These are phyloP conservation scores for Micronisus gabar DNA, from an alignment of 2,113 vertebrate species.

Conservation along the genomic window DNA sequence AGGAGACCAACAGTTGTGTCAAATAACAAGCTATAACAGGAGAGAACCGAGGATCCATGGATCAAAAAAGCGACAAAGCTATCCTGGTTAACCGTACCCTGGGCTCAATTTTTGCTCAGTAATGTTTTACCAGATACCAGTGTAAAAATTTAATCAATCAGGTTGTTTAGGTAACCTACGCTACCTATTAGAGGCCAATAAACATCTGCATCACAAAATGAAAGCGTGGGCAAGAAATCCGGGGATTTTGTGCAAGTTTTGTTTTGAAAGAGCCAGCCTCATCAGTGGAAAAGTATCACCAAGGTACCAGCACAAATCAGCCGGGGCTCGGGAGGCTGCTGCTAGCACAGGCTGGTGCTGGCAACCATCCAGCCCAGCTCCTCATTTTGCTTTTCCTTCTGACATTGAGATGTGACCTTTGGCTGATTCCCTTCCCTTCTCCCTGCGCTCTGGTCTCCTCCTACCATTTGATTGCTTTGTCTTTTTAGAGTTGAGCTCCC, in stretches of 20 bases:
- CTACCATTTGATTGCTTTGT: not conserved
- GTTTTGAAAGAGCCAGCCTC: not conserved
- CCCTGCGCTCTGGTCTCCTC: not conserved
- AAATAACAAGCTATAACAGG: not conserved
- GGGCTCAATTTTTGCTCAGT: not conserved
- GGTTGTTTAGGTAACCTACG: not conserved
- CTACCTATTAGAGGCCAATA: not conserved
- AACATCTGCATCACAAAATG: not conserved
- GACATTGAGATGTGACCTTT: not conserved
- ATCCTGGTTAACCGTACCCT: accelerated
- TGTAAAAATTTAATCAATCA: accelerated
- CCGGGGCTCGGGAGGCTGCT: not conserved
- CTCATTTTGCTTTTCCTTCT: not conserved
- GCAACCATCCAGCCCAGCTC: not conserved
- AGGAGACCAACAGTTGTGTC: not conserved
- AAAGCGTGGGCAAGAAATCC: not conserved
- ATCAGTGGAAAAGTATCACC: not conserved
- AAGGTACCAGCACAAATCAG: not conserved
- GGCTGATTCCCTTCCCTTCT: not conserved
- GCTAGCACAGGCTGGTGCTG: not conserved
- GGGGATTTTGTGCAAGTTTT: not conserved
- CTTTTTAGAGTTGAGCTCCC: not conserved
- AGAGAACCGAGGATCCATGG: not conserved
- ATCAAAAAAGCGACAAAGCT: not conserved
- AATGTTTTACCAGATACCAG: not conserved